phyloP scores from a whole-genome alignment of 64 coral and sea anemone species.

The Actinia tenebrosa region DNA sequence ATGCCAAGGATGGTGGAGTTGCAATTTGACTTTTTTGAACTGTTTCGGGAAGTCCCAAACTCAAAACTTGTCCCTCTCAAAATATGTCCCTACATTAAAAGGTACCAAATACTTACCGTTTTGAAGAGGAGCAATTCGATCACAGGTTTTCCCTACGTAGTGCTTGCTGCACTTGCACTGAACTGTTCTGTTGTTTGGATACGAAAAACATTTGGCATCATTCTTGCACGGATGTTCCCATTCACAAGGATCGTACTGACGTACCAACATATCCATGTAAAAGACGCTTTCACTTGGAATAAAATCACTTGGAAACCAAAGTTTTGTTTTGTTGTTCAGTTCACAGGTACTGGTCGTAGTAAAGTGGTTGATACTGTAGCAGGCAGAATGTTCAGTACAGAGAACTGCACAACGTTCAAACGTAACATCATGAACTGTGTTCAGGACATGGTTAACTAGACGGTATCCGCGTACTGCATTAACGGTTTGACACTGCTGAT shows the following conservation, averaged over 20 bases:
- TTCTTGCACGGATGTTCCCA: constrained; percentile 1
- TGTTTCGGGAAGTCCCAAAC: too few species aligned
- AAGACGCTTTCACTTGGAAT: not conserved
- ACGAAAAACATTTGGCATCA: not conserved
- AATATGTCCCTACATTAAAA: too few species aligned
- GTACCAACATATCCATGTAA: constrained; percentile 22
- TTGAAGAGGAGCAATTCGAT: not conserved
- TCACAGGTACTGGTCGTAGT: not conserved
- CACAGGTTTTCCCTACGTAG: not conserved
- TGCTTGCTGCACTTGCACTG: not conserved
- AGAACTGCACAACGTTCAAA: not conserved
- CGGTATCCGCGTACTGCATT: not conserved
- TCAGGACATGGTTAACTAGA: not conserved
- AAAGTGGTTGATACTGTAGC: constrained; percentile 20
- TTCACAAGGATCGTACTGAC: constrained; percentile 11
- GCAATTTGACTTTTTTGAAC: too few species aligned
- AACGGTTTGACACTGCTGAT: not conserved
- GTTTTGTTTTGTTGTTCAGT: constrained; percentile 14
- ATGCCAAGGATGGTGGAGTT: too few species aligned
- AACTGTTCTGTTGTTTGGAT: not conserved
- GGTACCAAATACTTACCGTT: not conserved
- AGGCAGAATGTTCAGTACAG: constrained; percentile 1
- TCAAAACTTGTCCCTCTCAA: too few species aligned
- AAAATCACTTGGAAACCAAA: not conserved
- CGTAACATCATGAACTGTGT: not conserved